Conservation (phyloP, 2,113 vertebrate species). For the Xenus cinereus region DNA sequence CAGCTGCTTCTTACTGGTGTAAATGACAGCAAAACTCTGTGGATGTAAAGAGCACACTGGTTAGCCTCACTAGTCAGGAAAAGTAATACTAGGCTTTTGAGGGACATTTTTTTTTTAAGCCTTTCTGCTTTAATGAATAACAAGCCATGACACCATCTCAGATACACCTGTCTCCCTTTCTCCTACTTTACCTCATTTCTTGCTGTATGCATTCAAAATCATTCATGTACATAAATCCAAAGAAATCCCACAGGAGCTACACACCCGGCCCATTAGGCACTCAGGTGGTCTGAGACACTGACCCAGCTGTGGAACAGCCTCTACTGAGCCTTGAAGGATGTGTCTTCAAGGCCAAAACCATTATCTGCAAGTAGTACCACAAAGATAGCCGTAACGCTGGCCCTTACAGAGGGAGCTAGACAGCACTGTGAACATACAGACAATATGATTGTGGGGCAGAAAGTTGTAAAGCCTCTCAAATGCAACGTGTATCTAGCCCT, state of each 20-base stretch:
- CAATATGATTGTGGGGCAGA: background rate
- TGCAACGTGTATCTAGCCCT: background rate
- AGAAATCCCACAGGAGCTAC: background rate
- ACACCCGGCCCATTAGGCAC: fast-evolving
- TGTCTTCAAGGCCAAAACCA: background rate
- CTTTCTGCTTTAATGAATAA: background rate
- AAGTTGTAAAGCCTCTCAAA: background rate
- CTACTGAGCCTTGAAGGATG: background rate
- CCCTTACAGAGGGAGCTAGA: background rate
- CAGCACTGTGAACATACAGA: background rate
- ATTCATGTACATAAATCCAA: background rate
- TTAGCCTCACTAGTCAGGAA: background rate
- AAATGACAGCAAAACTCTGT: background rate
- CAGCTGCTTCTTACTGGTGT: background rate
- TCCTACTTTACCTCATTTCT: background rate
- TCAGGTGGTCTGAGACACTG: background rate
- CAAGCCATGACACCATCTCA: background rate
- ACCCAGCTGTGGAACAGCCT: background rate
- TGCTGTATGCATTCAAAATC: background rate
- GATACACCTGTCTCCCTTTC: background rate
- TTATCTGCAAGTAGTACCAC: background rate
- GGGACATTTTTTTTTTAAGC: background rate
- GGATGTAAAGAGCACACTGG: background rate
- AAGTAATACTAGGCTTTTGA: background rate
- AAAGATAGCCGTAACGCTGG: background rate